Conservation (phyloP, 2,888 invertebrate species). For the Yponomeuta sedellus region DNA sequence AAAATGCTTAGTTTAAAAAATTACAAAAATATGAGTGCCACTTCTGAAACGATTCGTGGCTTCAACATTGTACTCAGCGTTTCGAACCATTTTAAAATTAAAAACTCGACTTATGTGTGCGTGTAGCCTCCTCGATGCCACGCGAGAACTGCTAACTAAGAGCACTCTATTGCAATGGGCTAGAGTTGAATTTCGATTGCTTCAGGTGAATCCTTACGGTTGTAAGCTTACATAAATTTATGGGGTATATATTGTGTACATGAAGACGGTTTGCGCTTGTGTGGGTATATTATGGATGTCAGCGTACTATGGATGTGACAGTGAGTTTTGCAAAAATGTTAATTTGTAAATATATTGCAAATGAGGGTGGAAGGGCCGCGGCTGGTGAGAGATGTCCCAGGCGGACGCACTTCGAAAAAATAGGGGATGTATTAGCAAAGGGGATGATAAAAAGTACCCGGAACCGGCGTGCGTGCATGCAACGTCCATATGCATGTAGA, state of each 20-base stretch:
- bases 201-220: neutral
- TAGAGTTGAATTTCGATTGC: slow-evolving; percentile 1
- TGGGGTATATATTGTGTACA: slow-evolving; percentile 5
- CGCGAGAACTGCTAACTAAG: neutral
- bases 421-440: no score
- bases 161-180: neutral
- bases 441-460: no score
- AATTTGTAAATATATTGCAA: no score
- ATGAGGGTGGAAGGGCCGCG: no score
- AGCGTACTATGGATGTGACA: neutral
- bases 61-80: slow-evolving; percentile 6
- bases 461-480: no score
- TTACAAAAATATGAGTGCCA: neutral
- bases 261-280: neutral
- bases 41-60: neutral
- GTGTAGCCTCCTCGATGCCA: neutral
- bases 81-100: slow-evolving; percentile 62
- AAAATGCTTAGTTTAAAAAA: neutral
- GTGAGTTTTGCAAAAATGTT: neutral
- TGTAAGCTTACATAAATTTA: slow-evolving; percentile 11
- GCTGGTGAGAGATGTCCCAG: no score
- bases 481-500: no score
- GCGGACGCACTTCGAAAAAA: no score
- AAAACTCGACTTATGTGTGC: slow-evolving; percentile 39
- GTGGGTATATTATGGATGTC: slow-evolving; percentile 25